Base-by-base conservation (phyloP, 1,140 invertebrate species). In the Drosophila miranda region DNA sequence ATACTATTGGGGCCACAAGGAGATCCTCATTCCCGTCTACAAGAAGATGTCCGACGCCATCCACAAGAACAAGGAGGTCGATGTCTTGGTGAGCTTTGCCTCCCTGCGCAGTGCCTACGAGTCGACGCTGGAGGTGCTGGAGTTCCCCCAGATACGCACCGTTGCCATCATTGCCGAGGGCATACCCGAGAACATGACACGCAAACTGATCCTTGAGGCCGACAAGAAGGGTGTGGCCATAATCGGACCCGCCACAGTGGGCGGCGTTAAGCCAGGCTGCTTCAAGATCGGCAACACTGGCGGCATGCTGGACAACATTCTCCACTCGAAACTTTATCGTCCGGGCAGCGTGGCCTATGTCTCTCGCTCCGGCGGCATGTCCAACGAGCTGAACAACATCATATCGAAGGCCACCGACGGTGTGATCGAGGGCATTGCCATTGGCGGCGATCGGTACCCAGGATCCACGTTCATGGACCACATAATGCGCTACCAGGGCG, bases 221-320 rank as follows among this genome's bases (percentile, higher is more conserved):
- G 92, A 96, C 62, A 93, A 96, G 74, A 97, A 96, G 83, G 88
- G 90, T 6, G 96, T 99, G 1, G 94, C 94, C 4, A 96, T 99
- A 34, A 98, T 99, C 89, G 98, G 98, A 5, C 99, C 99, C 0
- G 99, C 99, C 1, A 99, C 99, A 0, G 99, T 99, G 46, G 97
- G 97, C 71, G 99, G 99, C 26, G 96, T 99, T 23, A 99, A 99
- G 90, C 99, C 99, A 0, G 99, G 99, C 1, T 99, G 98, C 90
- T 99, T 99, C 91, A 99, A 99, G 92, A 99, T 99, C 79, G 99
- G 99, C 41, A 99, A 99, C 92, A 99, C 99, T 9, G 99, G 98
- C 2, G 98, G 98, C 50, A 99, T 99, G 98, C 97, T 99, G 94
- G 99, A 99, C 90, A 99, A 99, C 90, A 99, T 99, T 81, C 92